phyloP scores from a whole-genome alignment of 2,113 vertebrate genomes.

The Megaptera novaeangliae region DNA sequence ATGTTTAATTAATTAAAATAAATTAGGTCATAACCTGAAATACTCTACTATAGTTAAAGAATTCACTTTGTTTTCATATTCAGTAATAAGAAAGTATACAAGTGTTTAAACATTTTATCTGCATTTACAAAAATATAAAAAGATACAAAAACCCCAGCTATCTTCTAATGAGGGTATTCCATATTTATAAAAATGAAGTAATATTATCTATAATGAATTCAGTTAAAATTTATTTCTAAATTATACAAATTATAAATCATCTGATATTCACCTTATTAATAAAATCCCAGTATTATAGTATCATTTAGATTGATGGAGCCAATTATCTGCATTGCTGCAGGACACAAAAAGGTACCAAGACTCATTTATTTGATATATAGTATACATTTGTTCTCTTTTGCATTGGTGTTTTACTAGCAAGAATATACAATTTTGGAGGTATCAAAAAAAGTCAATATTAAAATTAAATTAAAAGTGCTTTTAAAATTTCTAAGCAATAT shows the following conservation, averaged over 20 bases:
- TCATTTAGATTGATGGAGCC: constrained; percentile 46
- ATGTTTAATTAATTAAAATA: background rate
- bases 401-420: background rate
- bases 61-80: background rate
- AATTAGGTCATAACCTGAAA: background rate
- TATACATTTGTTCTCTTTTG: constrained; percentile 20
- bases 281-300: constrained; percentile 32
- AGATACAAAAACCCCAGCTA: background rate
- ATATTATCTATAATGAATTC: background rate
- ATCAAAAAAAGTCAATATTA: background rate
- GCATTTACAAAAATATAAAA: background rate
- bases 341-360: background rate
- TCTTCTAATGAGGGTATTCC: background rate
- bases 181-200: background rate
- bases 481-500: background rate
- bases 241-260: constrained; percentile 21
- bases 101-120: background rate
- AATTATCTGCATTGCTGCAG: constrained; percentile 50
- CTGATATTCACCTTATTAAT: constrained; percentile 38
- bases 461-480: background rate
- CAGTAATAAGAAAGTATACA: background rate
- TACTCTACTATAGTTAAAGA: background rate
- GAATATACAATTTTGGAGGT: background rate
- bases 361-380: constrained; percentile 45
- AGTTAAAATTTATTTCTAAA: constrained; percentile 26